These are phyloP conservation scores for Bergia puertoricense DNA, from an alignment of 92 coral and sea anemone genomes.

Conservation along the genomic window DNA sequence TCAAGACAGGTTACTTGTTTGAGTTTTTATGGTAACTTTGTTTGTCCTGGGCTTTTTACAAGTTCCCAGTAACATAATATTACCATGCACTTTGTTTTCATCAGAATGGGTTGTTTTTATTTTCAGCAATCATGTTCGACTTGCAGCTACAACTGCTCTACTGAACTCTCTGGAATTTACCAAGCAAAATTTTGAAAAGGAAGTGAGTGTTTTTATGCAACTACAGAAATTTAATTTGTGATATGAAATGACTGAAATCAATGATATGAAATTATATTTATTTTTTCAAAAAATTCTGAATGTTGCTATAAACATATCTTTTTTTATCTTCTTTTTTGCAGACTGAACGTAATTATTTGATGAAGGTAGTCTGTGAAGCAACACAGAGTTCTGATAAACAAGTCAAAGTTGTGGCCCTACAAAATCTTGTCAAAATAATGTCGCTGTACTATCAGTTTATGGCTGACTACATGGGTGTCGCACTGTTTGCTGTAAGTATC, in stretches of 20 bases:
- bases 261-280: background rate
- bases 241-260: background rate
- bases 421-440: constrained; percentile 95
- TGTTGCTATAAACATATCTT: background rate
- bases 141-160: constrained; percentile 95
- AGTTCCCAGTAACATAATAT: too few relatives aligned
- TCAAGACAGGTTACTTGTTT: too few relatives aligned
- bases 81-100: background rate
- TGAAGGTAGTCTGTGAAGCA: constrained; percentile 97
- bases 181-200: constrained; percentile 93
- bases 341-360: constrained; percentile 52
- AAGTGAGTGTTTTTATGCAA: constrained; percentile 52
- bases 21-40: too few relatives aligned
- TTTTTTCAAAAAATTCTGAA: too few relatives aligned
- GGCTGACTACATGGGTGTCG: constrained; percentile 86
- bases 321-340: constrained; percentile 8
- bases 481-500: constrained; percentile 92
- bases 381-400: constrained; percentile 68
- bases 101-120: background rate
- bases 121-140: constrained; percentile 71
- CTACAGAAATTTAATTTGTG: background rate
- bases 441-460: constrained; percentile 89
- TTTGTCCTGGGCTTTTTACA: too few relatives aligned
- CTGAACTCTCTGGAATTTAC: constrained; percentile 95
- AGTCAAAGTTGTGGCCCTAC: constrained; percentile 92